phyloP scores from a whole-genome alignment of 2,797 vertebrate genomes.

The Poeciliopsis turneri region DNA sequence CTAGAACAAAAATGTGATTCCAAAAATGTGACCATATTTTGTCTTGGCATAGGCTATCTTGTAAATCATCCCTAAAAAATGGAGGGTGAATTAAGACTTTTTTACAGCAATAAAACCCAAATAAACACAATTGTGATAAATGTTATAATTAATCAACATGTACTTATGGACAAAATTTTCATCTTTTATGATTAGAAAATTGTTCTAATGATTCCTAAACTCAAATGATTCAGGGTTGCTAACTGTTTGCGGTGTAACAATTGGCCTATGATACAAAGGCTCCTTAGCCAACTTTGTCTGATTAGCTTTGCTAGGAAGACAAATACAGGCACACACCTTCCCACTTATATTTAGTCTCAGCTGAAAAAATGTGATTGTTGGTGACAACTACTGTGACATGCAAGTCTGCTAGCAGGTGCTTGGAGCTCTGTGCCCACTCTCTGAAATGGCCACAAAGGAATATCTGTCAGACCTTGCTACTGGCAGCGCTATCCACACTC shows the following conservation, averaged over 20 bases:
- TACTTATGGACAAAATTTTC: not conserved
- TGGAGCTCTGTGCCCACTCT: slow-evolving; percentile 64
- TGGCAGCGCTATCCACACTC: slow-evolving; percentile 55
- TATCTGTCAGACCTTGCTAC: slow-evolving; percentile 75
- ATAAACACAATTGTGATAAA: not conserved
- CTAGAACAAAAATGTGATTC: not conserved
- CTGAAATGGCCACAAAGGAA: slow-evolving; percentile 73
- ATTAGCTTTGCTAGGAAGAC: slow-evolving; percentile 28
- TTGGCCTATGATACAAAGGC: not conserved
- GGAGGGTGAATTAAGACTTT: not conserved
- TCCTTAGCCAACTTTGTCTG: slow-evolving; percentile 40
- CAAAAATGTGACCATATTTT: not conserved
- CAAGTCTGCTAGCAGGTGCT: slow-evolving; percentile 67
- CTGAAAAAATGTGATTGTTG: slow-evolving; percentile 47
- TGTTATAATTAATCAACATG: not conserved
- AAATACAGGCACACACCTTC: slow-evolving; percentile 33
- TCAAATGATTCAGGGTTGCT: slow-evolving; percentile 1
- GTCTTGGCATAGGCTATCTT: not conserved
- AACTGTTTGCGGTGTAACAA: slow-evolving; percentile 10
- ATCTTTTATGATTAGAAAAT: not conserved
- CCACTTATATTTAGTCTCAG: slow-evolving; percentile 38
- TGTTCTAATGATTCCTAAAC: slow-evolving; percentile 9
- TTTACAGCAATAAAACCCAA: not conserved
- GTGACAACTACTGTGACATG: slow-evolving; percentile 65
- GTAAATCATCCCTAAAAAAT: not conserved